These are phyloP conservation scores for Drosophila neocordata DNA, from an alignment of 1,140 invertebrate genomes.

Conservation along the genomic window DNA sequence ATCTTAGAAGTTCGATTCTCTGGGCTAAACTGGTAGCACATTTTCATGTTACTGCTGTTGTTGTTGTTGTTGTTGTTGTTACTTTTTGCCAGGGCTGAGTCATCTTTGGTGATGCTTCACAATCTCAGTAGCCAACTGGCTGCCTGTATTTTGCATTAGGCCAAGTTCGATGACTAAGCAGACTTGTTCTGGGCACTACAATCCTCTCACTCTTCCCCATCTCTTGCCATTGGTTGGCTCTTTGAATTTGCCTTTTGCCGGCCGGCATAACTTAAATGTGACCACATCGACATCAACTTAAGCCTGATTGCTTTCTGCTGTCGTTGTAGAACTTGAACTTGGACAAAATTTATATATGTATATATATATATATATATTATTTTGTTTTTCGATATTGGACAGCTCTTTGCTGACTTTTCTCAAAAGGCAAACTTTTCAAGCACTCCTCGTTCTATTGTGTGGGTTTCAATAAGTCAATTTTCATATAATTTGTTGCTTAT, in stretches of 20 bases:
- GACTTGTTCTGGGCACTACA: constrained; percentile 51
- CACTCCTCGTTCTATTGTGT: neutral
- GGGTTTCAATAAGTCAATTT: neutral
- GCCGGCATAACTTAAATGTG: constrained; percentile 73
- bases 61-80: neutral
- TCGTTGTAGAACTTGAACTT: constrained; percentile 5
- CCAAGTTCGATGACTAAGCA: constrained; percentile 79
- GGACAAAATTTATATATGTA: neutral
- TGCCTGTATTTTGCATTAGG: constrained; percentile 70
- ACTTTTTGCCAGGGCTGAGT: constrained; percentile 62
- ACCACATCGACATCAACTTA: constrained; percentile 46
- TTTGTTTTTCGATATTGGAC: too few relatives aligned
- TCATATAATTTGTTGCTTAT: constrained; percentile 3
- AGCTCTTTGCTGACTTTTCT: too few relatives aligned
- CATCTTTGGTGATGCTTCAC: constrained; percentile 36
- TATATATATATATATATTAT: neutral
- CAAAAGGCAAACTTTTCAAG: neutral
- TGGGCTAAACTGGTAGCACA: constrained; percentile 71
- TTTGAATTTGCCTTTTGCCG: constrained; percentile 31
- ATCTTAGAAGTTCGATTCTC: constrained; percentile 28
- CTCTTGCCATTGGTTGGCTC: neutral
- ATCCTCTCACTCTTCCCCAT: neutral
- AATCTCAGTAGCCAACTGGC: constrained; percentile 42
- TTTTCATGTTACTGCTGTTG: constrained; percentile 28
- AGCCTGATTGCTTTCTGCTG: constrained; percentile 40